These are phyloP conservation scores for Andrena haemorrhoa DNA, from an alignment of 2,888 invertebrate genomes.

Conservation along the genomic window DNA sequence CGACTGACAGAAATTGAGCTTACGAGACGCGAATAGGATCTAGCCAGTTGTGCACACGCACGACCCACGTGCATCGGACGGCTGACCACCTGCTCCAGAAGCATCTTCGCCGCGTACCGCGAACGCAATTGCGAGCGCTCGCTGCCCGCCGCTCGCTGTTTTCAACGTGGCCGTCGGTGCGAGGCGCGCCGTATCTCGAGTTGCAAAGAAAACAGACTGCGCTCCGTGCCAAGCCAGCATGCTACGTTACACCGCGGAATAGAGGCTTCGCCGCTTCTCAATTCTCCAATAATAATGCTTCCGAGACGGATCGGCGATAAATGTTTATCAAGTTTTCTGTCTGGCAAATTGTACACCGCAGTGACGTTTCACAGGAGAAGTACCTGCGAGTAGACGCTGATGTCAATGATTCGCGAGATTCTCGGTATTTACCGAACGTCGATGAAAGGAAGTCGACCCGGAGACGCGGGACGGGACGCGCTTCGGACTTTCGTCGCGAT, in stretches of 20 bases:
- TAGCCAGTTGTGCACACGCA: slow-evolving; percentile 53
- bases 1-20: slow-evolving; percentile 49
- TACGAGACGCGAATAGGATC: slow-evolving; percentile 62
- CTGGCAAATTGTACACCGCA: too few species aligned
- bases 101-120: slow-evolving; percentile 65
- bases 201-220: slow-evolving; percentile 70
- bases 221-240: slow-evolving; percentile 64
- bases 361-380: too few species aligned
- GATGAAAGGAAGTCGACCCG: neutral
- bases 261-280: neutral
- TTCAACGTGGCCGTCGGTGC: slow-evolving; percentile 23
- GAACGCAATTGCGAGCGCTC: slow-evolving; percentile 9
- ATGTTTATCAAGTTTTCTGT: too few species aligned
- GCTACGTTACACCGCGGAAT: slow-evolving; percentile 25
- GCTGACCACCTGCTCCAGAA: slow-evolving; percentile 70
- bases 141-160: neutral
- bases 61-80: slow-evolving; percentile 61
- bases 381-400: too few species aligned
- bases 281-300: slow-evolving; percentile 3
- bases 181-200: slow-evolving; percentile 52
- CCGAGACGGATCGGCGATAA: neutral
- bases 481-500: slow-evolving; percentile 58
- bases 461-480: slow-evolving; percentile 33
- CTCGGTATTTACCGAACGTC: neutral
- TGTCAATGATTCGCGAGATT: neutral